A percentile compares a stretch with the other conserved stretches of the same genome.
Evolutionary conservation across 2,113 vertebrate genomes (phyloP).

Genomic region (Agapornis roseicollis): DNA sequence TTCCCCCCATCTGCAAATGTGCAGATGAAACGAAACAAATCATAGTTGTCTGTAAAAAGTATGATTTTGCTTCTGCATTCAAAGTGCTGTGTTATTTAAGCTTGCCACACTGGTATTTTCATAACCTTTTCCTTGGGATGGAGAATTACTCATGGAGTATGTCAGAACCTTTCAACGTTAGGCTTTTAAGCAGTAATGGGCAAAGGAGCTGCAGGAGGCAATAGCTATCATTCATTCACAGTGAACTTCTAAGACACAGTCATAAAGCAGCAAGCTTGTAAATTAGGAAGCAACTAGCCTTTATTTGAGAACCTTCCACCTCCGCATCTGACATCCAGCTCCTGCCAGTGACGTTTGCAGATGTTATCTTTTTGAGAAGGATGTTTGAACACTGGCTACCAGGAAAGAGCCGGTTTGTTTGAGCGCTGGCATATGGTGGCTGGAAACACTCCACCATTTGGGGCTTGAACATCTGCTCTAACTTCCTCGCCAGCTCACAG

Average conservation of each 20-base stretch:
- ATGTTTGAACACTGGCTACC: slow-evolving; percentile 8
- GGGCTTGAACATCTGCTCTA: not conserved
- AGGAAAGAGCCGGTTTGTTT: slow-evolving; percentile 20
- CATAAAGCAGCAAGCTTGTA: not conserved
- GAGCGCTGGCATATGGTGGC: not conserved
- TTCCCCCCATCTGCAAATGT: not conserved
- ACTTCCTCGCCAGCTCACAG: slow-evolving; percentile 11
- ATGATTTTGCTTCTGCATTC: not conserved
- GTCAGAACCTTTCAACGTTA: slow-evolving; percentile 7
- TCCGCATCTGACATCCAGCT: not conserved
- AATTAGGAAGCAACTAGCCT: slow-evolving; percentile 1
- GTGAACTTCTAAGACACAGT: not conserved
- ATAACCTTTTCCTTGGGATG: slow-evolving; percentile 40
- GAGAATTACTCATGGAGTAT: not conserved
- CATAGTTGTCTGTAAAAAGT: not conserved
- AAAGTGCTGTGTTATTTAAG: not conserved
- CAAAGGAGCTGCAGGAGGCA: slow-evolving; percentile 11
- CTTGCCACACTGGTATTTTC: slow-evolving; percentile 25
- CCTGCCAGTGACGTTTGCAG: slow-evolving; percentile 6
- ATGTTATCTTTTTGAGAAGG: slow-evolving; percentile 48
- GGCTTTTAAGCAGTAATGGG: not conserved
- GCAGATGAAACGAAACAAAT: slow-evolving; percentile 20
- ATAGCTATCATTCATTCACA: not conserved
- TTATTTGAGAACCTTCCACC: slow-evolving; percentile 22
- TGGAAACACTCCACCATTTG: not conserved